Conservation (phyloP, 2,797 vertebrate genomes). For the Ptychobarbus kaznakovi region DNA sequence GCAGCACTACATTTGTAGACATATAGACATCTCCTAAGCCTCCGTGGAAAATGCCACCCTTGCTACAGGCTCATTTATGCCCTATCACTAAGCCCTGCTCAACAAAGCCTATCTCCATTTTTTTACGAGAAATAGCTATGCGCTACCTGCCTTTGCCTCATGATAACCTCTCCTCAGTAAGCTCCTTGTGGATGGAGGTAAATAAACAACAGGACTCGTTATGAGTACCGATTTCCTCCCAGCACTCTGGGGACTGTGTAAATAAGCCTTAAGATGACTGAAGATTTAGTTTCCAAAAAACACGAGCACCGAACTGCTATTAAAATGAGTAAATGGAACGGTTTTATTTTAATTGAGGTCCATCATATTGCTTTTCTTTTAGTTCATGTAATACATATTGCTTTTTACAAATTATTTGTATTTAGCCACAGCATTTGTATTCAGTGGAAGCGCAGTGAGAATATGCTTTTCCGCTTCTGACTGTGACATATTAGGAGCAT, state of each 20-base stretch:
- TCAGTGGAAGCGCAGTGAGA: not conserved
- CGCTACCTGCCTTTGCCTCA: constrained; percentile 28
- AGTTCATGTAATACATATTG: not conserved
- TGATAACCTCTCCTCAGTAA: constrained; percentile 45
- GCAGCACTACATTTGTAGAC: constrained; percentile 51
- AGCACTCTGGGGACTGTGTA: constrained; percentile 62
- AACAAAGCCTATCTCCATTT: constrained; percentile 40
- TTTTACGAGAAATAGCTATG: constrained; percentile 28
- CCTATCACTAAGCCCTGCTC: constrained; percentile 12
- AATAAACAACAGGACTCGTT: constrained; percentile 75
- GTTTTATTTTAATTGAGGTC: constrained; percentile 68
- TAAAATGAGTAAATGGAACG: constrained; percentile 64
- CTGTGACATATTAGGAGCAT: constrained; percentile 16
- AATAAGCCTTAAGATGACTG: constrained; percentile 62
- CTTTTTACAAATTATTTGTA: not conserved
- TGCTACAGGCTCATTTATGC: constrained; percentile 36
- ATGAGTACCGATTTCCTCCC: constrained; percentile 71
- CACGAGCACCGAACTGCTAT: constrained; percentile 63
- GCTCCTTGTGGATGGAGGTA: constrained; percentile 62
- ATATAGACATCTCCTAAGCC: constrained; percentile 44
- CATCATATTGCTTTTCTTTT: constrained; percentile 55
- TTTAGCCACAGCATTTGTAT: constrained; percentile 22
- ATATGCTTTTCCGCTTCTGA: not conserved
- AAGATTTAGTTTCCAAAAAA: constrained; percentile 62
- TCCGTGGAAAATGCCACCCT: constrained; percentile 32